Base-by-base conservation (phyloP, 2,113 vertebrate species). In the Anhinga anhinga region DNA sequence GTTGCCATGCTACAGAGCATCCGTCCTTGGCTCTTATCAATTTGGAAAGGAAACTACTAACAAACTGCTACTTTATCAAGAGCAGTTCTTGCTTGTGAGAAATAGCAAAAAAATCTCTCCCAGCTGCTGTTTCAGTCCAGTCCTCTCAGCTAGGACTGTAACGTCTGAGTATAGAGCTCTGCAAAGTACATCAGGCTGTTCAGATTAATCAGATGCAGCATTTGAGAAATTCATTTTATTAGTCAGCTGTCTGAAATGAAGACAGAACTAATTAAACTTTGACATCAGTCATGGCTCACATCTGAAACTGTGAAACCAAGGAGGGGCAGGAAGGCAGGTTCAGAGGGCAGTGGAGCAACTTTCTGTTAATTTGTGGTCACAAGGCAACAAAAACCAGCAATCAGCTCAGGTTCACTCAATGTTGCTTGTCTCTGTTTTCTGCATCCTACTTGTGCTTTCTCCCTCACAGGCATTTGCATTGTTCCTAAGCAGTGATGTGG, bases 11-110 rank as follows among this genome's bases (percentile, higher is more conserved):
- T 52, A 86, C 45, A 82, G 0, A 17, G 32, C 82, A 94, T 66
- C 66, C 0, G 5, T 63, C 90, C 83, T 94, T 92, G 72, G 69
- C 73, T 83, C 50, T 89, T 92, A 87, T 66, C 65, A 85, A 0
- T 85, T 73, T 93, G 90, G 70, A 94, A 92, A 93, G 62, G 76
- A n/a, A 97, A 58, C 61, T 72, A 18, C 55, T 49, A 89, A 84
- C 27, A 56, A 7, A 5, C 18, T 58, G 47, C 36, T 82, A 34
- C 73, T 82, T 93, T 87, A 92, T 44, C 59, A 38, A 81, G 17
- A 71, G n/a, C n/a, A 93, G 34, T 11, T 90, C 70, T 90, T 0
- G 0, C 42, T 70, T 10, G 2, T 63, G 47, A 93, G 74, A 84
- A 94, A 72, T 3, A 67, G 27, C 15, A 91, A 67, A 82, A 78